Evolutionary conservation across 2,888 invertebrate genomes (phyloP).

Genomic region (Thera britannica): DNA sequence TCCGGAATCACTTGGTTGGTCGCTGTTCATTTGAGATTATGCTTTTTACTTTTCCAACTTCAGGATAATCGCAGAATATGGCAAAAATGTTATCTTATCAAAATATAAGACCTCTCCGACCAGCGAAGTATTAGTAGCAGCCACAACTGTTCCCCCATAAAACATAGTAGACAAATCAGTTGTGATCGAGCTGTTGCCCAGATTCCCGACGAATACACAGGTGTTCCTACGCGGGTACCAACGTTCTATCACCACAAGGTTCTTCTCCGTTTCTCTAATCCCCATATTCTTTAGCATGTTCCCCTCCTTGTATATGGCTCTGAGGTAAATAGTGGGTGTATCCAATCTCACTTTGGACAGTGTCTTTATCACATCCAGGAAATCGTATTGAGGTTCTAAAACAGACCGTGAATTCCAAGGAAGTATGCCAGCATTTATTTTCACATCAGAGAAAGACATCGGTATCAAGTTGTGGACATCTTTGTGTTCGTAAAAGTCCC

Average conservation of each 20-base stretch:
- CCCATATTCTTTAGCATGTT: constrained; percentile 87
- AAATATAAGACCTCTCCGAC: constrained; percentile 73
- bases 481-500: constrained; percentile 84
- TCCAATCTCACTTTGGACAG: constrained; percentile 85
- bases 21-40: not conserved
- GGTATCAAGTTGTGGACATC: constrained; percentile 88
- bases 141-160: constrained; percentile 87
- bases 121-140: constrained; percentile 68
- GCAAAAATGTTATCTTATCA: constrained; percentile 72
- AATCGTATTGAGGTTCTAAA: constrained; percentile 78
- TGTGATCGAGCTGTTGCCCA: constrained; percentile 85
- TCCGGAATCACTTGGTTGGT: no score
- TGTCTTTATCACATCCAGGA: constrained; percentile 82
- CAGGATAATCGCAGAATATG: constrained; percentile 73
- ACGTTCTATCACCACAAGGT: constrained; percentile 89
- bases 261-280: constrained; percentile 86
- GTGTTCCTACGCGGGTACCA: constrained; percentile 92
- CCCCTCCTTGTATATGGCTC: constrained; percentile 87
- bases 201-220: constrained; percentile 90
- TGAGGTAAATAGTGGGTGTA: constrained; percentile 90
- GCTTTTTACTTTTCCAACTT: constrained; percentile 71
- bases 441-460: constrained; percentile 86
- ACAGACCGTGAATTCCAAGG: constrained; percentile 87
- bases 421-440: constrained; percentile 71
- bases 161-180: constrained; percentile 90